A percentile compares a stretch with the other conserved stretches of the same genome.
phyloP scores from a whole-genome alignment of 2,113 vertebrate species.

The Mobula hypostoma region DNA sequence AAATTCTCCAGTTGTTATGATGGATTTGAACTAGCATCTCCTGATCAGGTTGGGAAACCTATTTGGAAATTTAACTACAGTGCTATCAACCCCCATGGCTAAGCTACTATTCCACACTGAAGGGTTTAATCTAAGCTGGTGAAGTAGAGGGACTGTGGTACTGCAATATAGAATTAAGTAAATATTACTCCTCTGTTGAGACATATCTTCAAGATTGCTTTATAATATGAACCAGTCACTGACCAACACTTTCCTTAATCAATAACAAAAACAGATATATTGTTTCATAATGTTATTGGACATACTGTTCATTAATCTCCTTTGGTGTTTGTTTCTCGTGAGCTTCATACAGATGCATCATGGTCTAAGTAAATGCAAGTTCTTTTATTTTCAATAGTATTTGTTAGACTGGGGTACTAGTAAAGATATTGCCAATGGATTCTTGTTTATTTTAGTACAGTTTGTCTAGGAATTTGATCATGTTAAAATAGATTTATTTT shows the following conservation, averaged over 20 bases:
- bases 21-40: too few species aligned
- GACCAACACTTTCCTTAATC: neutral
- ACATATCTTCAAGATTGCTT: neutral
- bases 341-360: neutral
- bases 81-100: too few species aligned
- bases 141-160: neutral
- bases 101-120: too few species aligned
- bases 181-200: neutral
- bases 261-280: neutral
- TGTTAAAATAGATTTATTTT: neutral
- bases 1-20: too few species aligned
- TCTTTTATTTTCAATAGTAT: neutral
- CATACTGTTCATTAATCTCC: neutral
- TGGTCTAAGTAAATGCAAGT: neutral
- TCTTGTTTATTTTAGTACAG: neutral
- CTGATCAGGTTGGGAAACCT: too few species aligned
- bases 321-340: neutral
- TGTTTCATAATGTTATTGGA: neutral
- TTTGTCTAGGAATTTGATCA: neutral
- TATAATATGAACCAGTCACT: neutral
- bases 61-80: too few species aligned
- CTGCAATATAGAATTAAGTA: neutral
- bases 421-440: neutral
- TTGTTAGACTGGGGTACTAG: neutral
- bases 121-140: neutral